Base-by-base conservation (phyloP, 2,888 invertebrate species). In the Escarpia spicata region DNA sequence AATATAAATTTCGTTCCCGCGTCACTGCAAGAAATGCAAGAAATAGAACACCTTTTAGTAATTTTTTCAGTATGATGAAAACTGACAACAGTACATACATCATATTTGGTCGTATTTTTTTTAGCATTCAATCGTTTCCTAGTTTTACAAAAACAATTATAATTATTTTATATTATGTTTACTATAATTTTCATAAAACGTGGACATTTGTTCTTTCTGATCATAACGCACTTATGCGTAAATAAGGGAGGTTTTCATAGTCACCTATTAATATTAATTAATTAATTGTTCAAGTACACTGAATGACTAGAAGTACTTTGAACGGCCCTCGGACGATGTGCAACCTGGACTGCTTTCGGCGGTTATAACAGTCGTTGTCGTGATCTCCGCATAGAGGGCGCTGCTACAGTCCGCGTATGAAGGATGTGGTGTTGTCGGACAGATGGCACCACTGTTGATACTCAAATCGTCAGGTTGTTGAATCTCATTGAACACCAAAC, bases 391-490 rank as follows among this genome's bases (percentile, higher is more conserved):
- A 26, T 75, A 75, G 75, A 75, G 75, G 75, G 26, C 75, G 75
- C 75, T 75, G 75, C 75, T 75, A 75, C 75, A 75, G 19, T 75
- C 75, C 26, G 75, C 75, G 75, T 75, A 75, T n/a, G 75, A 75
- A 26, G 75, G 75, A 26, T 26, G 75, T 75, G 75, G 26, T 26
- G 26, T 75, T 19, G 75, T 75, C 75, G 19, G 75, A 75, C 75
- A 75, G 75, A 75, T 75, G 75, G 75, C 75, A 26, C 26, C 75
- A 75, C 75, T 75, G 75, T 75, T 26, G 75, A 75, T 75, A 75
- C 75, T 26, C 75, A 75, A 15, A 75, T 75, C 75, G 26, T 75
- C 75, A 75, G 75, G 75, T 75, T 75, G 75, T n/a, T 75, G 75
- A 75, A 75, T 26, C 4, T 19, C 6, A n/a, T 26, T 75, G 75